These are phyloP conservation scores for Drosophila suboccidentalis DNA, from an alignment of 2,888 invertebrate species.

Conservation along the genomic window DNA sequence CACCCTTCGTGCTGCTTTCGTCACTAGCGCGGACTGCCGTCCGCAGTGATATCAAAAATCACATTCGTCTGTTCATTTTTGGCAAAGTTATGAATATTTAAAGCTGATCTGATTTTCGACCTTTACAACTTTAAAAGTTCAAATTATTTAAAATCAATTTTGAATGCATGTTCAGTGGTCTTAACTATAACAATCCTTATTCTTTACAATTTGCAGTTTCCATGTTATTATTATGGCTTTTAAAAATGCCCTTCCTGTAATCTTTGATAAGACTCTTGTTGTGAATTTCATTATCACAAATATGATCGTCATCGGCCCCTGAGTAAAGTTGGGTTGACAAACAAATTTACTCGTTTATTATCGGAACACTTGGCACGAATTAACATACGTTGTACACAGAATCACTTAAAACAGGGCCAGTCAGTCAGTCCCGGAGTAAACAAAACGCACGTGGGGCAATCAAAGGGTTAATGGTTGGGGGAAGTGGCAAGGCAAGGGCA, in stretches of 20 bases:
- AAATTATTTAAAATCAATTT: too few relatives aligned
- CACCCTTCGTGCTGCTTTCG: too few relatives aligned
- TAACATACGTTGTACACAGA: constrained; percentile 55
- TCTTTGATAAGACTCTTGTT: constrained; percentile 1
- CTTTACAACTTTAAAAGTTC: too few relatives aligned
- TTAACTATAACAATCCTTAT: neutral
- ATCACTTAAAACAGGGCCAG: constrained; percentile 39
- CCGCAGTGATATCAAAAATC: too few relatives aligned
- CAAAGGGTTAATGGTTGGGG: constrained; percentile 14
- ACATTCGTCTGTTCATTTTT: too few relatives aligned
- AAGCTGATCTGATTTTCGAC: too few relatives aligned
- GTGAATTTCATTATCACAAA: constrained; percentile 19
- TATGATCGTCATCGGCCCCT: constrained; percentile 23
- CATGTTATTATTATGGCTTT: neutral
- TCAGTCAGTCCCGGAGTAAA: constrained; percentile 28
- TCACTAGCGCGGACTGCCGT: too few relatives aligned
- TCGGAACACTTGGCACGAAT: constrained; percentile 71
- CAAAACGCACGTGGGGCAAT: constrained; percentile 61
- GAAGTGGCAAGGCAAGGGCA: neutral
- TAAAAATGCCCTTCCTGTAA: neutral
- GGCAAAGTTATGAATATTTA: too few relatives aligned
- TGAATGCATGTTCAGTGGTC: neutral
- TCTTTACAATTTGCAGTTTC: neutral
- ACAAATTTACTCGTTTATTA: constrained; percentile 44
- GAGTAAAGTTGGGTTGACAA: constrained; percentile 9